Evolutionary conservation across 2,113 vertebrate genomes (phyloP), one percentile per base, ranked within the genome.

Genomic region (Jacana jacana): DNA sequence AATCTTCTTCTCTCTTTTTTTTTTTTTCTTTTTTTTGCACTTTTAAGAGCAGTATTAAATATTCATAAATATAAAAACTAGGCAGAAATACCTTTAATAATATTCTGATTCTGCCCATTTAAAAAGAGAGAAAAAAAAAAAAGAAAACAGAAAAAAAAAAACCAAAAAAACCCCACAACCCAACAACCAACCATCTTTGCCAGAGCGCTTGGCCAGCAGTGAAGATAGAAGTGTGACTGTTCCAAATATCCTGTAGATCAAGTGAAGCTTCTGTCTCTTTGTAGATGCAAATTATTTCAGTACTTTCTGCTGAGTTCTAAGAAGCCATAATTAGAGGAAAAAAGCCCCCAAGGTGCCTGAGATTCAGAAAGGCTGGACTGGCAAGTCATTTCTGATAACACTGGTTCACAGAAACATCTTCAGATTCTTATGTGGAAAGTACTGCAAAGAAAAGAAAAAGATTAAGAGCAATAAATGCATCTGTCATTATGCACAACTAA

Each of bases 351-450:
- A 9, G 88, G 73, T 76, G 94, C 95, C 97, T 97, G 95, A 97
- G 96, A 93, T 95, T 89, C 93, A 83, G 86, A 80, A 66, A 94
- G 88, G 93, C 89, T 54, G 75, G 92, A 92, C 65, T 17, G 82
- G 71, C 54, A 68, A 83, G 48, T 84, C 76, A 81, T 76, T 81
- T 89, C 92, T 87, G 70, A 7, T n/a, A 80, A 76, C 70, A 48
- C 33, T 6, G n/a, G 72, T 37, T 95, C 92, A 86, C 52, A 51
- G 70, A 84, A 63, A 65, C 40, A 71, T 92, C 96, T 96, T 99
- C 97, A 99, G 98, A 99, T 99, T 96, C 99, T 98, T 98, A 99
- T 99, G 95, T 99, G 99, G 90, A 99, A 99, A 81, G 99, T 99
- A 97, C 99, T 99, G 96, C 31, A 97, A 96, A 95, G 33, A 75